Evolutionary conservation across 2,888 invertebrate genomes (phyloP).

Genomic region (Diaphora mendica): DNA sequence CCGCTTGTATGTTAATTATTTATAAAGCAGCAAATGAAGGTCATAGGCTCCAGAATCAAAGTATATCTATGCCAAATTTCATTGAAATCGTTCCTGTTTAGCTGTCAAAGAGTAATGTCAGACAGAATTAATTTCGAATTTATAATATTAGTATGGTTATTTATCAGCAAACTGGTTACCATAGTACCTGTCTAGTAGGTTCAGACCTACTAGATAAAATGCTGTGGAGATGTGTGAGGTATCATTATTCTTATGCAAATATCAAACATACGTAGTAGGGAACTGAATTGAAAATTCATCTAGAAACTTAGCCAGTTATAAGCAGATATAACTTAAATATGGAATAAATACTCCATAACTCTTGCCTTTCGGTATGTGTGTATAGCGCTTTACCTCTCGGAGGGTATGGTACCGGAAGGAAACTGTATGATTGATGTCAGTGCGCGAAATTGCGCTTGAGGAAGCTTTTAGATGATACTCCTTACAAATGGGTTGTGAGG

Average conservation of each 20-base stretch:
- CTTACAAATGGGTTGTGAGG: slow-evolving; percentile 8
- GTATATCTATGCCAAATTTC: too few species aligned
- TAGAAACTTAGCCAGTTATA: not conserved
- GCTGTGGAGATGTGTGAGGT: not conserved
- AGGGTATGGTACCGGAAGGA: slow-evolving; percentile 43
- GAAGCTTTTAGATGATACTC: slow-evolving; percentile 20
- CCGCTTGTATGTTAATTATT: too few species aligned
- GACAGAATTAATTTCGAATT: too few species aligned
- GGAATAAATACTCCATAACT: not conserved
- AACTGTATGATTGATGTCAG: slow-evolving; percentile 43
- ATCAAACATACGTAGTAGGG: not conserved
- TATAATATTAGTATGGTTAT: too few species aligned
- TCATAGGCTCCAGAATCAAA: too few species aligned
- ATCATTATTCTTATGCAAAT: not conserved
- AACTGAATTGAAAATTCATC: not conserved
- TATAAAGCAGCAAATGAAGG: too few species aligned
- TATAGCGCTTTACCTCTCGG: slow-evolving; percentile 16
- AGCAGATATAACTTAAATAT: not conserved
- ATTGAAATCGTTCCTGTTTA: too few species aligned
- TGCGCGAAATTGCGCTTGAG: slow-evolving; percentile 10
- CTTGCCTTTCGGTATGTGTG: not conserved
- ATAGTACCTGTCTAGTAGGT: not conserved
- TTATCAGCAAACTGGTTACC: not conserved
- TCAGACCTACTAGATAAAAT: not conserved
- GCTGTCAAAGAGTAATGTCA: too few species aligned